Percentiles rank a stretch among this genome's conserved stretches.
Evolutionary conservation across 2,797 vertebrate genomes (phyloP).

Genomic region (Channa striata): DNA sequence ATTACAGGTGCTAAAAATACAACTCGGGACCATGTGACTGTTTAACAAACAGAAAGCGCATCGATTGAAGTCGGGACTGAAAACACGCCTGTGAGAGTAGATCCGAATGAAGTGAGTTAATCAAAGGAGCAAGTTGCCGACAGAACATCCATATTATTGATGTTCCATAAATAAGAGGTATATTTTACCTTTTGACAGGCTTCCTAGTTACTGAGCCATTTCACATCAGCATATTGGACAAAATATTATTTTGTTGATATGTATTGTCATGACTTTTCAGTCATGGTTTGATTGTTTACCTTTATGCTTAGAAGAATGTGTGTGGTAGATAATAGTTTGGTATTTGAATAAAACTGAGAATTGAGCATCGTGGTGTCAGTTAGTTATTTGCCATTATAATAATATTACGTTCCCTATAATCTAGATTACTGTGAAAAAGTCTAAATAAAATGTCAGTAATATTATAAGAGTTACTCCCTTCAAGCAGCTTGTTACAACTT

Average conservation of each 20-base stretch:
- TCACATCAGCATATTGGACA: constrained; percentile 38
- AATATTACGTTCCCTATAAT: too few species aligned
- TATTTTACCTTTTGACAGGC: constrained; percentile 69
- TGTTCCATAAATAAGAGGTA: constrained; percentile 77
- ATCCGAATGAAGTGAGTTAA: constrained; percentile 81
- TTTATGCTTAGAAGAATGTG: not conserved
- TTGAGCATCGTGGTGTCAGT: too few species aligned
- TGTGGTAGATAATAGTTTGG: not conserved
- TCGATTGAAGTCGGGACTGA: constrained; percentile 66
- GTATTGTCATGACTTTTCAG: constrained; percentile 9
- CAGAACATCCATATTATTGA: constrained; percentile 81
- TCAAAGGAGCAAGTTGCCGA: constrained; percentile 77
- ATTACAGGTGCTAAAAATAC: constrained; percentile 63
- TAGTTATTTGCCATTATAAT: too few species aligned
- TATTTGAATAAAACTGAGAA: too few species aligned
- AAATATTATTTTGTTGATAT: constrained; percentile 25
- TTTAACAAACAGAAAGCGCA: constrained; percentile 72
- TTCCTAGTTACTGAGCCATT: constrained; percentile 59
- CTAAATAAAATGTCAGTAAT: too few species aligned
- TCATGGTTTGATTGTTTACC: not conserved
- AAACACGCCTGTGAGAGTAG: constrained; percentile 72
- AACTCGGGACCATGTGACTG: constrained; percentile 59
- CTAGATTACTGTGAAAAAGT: too few species aligned
- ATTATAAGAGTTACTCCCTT: too few species aligned
- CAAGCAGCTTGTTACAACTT: too few species aligned